These are phyloP conservation scores for Caenorhabditis sp. DNA, from an alignment of 2,888 invertebrate genomes.

Conservation along the genomic window DNA sequence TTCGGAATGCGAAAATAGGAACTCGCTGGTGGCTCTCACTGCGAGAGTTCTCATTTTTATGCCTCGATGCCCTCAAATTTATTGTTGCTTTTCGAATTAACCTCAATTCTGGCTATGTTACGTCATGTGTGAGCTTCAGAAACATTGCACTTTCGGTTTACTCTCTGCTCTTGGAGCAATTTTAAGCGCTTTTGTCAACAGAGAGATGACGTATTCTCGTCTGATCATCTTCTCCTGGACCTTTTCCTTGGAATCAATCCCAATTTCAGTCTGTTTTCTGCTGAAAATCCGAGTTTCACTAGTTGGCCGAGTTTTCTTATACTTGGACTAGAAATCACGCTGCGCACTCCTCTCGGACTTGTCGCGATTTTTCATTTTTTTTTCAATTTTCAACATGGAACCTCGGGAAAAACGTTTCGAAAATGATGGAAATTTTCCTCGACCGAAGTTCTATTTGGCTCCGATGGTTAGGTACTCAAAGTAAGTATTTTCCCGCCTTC, in stretches of 20 bases:
- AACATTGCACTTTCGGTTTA: constrained; percentile 20
- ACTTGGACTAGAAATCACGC: constrained; percentile 7
- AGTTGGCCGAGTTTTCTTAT: not conserved
- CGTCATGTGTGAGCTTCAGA: constrained; percentile 26
- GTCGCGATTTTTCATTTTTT: not conserved
- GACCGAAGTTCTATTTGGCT: constrained; percentile 81
- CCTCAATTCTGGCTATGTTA: constrained; percentile 7
- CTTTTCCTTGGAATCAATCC: too few relatives aligned
- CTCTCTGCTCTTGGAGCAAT: too few relatives aligned
- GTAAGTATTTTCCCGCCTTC: constrained; percentile 80
- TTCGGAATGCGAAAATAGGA: constrained; percentile 2
- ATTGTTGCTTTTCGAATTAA: constrained; percentile 18
- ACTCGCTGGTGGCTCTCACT: too few relatives aligned
- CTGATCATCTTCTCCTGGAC: too few relatives aligned
- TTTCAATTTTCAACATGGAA: constrained; percentile 8
- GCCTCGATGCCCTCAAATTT: constrained; percentile 15
- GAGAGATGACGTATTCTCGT: too few relatives aligned
- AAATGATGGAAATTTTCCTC: not conserved
- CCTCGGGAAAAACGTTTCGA: not conserved
- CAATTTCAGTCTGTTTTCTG: too few relatives aligned
- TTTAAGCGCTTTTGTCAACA: too few relatives aligned
- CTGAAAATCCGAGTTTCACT: not conserved
- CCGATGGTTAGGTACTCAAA: constrained; percentile 97
- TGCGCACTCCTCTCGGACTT: constrained; percentile 12
- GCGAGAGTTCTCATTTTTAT: not conserved